Evolutionary conservation across 2,888 invertebrate species (phyloP).

Genomic region (Heliconius cydno): DNA sequence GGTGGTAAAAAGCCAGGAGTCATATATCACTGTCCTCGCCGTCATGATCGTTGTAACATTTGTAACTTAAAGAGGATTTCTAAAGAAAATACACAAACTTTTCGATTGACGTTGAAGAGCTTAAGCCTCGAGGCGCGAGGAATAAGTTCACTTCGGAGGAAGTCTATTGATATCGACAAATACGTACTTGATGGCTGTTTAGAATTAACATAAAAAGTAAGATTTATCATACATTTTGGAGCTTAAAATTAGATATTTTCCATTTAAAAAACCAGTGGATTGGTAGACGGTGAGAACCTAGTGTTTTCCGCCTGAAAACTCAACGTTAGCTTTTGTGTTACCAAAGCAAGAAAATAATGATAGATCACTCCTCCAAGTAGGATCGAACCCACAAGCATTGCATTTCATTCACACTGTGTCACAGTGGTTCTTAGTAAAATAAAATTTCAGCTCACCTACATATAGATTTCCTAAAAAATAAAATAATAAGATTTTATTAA

Average conservation of each 20-base stretch:
- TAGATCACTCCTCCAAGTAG: too few relatives aligned
- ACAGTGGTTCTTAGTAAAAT: too few relatives aligned
- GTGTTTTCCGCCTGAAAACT: too few relatives aligned
- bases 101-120: constrained; percentile 23
- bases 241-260: too few relatives aligned
- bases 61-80: constrained; percentile 24
- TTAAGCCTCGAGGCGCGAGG: constrained; percentile 22
- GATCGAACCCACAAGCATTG: too few relatives aligned
- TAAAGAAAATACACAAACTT: constrained; percentile 16
- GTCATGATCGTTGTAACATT: constrained; percentile 21
- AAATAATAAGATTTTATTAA: too few relatives aligned
- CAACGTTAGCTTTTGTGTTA: too few relatives aligned
- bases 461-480: too few relatives aligned
- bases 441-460: too few relatives aligned
- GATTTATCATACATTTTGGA: background rate
- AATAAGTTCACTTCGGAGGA: constrained; percentile 1
- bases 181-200: background rate
- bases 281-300: background rate
- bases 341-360: too few relatives aligned
- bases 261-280: background rate
- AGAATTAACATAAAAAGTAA: constrained; percentile 3
- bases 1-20: constrained; percentile 15
- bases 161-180: constrained; percentile 17
- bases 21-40: constrained; percentile 8
- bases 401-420: too few relatives aligned